Conservation (phyloP, 2,113 vertebrate species). For the Elephas maximus region DNA sequence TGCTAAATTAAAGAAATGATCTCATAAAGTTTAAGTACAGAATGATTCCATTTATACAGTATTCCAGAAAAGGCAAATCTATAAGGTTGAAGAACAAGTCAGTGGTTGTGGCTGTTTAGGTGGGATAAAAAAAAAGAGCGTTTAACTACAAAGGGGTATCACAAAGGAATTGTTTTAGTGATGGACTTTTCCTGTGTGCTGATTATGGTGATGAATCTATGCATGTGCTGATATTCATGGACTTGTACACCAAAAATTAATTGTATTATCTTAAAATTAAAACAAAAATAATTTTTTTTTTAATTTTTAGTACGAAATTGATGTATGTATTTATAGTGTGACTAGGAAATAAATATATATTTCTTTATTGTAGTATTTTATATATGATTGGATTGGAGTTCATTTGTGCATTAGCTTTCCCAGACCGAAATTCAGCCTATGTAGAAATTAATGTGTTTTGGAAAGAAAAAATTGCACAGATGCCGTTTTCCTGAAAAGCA, state of each 20-base stretch:
- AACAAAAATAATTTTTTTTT: not conserved
- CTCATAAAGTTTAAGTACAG: not conserved
- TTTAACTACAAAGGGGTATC: not conserved
- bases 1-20: not conserved
- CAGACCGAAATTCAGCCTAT: conserved; percentile 62
- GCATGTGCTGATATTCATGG: not conserved
- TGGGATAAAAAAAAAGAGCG: accelerated
- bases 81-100: not conserved
- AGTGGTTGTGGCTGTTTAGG: accelerated
- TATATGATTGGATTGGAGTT: not conserved
- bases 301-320: not conserved
- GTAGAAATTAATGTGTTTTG: conserved; percentile 65
- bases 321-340: not conserved
- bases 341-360: conserved; percentile 5
- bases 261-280: not conserved
- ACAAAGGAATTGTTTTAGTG: not conserved
- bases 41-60: not conserved
- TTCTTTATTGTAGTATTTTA: conserved; percentile 22
- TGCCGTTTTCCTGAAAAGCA: conserved; percentile 79
- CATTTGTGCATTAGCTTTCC: conserved; percentile 43
- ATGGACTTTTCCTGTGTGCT: not conserved
- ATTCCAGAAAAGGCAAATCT: not conserved
- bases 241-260: not conserved
- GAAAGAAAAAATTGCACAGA: conserved; percentile 75
- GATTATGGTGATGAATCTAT: not conserved